Conservation (phyloP, 2,888 invertebrate species). For the Drosophila bunnanda region DNA sequence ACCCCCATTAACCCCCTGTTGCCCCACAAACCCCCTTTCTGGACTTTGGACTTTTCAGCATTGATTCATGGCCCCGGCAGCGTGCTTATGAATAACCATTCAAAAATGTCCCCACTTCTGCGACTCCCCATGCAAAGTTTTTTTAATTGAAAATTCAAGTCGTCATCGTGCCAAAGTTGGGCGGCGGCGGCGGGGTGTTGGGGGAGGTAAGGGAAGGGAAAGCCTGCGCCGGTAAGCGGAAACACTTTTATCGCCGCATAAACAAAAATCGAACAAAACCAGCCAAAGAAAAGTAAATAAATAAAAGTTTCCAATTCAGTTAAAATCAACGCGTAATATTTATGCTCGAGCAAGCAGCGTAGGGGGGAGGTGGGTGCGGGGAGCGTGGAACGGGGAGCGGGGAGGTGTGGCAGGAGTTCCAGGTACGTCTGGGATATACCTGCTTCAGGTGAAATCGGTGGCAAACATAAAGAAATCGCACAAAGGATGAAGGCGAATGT, state of each 20-base stretch:
- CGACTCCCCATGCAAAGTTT: constrained; percentile 29
- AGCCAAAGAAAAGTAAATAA: constrained; percentile 57
- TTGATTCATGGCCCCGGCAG: constrained; percentile 62
- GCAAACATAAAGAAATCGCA: constrained; percentile 32
- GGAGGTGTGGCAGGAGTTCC: too few species aligned
- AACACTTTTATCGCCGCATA: constrained; percentile 49
- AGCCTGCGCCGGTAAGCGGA: constrained; percentile 3
- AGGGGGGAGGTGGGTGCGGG: too few species aligned
- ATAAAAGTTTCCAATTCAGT: constrained; percentile 71
- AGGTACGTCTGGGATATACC: constrained; percentile 27
- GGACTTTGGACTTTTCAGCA: constrained; percentile 66
- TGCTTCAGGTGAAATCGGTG: constrained; percentile 5
- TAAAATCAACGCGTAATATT: constrained; percentile 68
- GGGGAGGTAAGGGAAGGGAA: too few species aligned
- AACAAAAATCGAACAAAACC: constrained; percentile 37
- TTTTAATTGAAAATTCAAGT: constrained; percentile 74
- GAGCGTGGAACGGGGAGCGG: too few species aligned
- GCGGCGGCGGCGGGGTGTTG: too few species aligned
- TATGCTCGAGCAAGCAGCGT: constrained; percentile 60
- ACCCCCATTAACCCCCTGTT: background rate
- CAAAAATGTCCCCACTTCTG: constrained; percentile 49
- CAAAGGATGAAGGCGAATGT: constrained; percentile 49
- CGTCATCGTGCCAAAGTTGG: constrained; percentile 31
- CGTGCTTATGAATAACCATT: constrained; percentile 69
- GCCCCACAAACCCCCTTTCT: constrained; percentile 41